Evolutionary conservation across 64 coral and sea anemone species (phyloP).

Genomic region (Trachythela sp.): DNA sequence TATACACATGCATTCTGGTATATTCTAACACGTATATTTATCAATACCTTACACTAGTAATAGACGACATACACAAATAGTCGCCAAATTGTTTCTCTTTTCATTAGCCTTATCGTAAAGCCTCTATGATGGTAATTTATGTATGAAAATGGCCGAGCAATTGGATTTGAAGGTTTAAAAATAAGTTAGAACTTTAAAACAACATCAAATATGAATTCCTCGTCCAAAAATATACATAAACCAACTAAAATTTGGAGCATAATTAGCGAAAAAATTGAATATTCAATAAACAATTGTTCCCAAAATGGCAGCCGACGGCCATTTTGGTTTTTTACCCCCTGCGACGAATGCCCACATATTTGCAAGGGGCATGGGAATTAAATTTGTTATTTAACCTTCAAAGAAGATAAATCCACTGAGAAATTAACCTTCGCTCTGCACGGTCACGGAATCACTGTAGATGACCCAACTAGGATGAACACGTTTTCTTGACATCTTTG

Average conservation of each 20-base stretch:
- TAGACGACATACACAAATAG: too few relatives aligned
- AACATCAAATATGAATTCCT: not conserved
- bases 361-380: not conserved
- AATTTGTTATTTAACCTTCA: slow-evolving; percentile 15
- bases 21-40: too few relatives aligned
- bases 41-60: too few relatives aligned
- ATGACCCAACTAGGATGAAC: not conserved
- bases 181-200: not conserved
- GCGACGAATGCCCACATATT: not conserved
- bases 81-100: too few relatives aligned
- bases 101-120: not conserved
- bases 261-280: not conserved
- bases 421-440: not conserved
- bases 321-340: slow-evolving; percentile 12
- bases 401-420: slow-evolving; percentile 15
- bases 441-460: not conserved
- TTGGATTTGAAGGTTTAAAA: not conserved
- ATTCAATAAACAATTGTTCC: not conserved
- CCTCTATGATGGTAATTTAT: not conserved
- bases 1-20: not conserved
- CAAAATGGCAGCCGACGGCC: not conserved
- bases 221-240: slow-evolving; percentile 1
- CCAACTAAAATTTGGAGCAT: not conserved
- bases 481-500: too few relatives aligned
- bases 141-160: not conserved